These are phyloP conservation scores for Dryocosmus kuriphilus DNA, from an alignment of 2,888 invertebrate genomes.

Conservation along the genomic window DNA sequence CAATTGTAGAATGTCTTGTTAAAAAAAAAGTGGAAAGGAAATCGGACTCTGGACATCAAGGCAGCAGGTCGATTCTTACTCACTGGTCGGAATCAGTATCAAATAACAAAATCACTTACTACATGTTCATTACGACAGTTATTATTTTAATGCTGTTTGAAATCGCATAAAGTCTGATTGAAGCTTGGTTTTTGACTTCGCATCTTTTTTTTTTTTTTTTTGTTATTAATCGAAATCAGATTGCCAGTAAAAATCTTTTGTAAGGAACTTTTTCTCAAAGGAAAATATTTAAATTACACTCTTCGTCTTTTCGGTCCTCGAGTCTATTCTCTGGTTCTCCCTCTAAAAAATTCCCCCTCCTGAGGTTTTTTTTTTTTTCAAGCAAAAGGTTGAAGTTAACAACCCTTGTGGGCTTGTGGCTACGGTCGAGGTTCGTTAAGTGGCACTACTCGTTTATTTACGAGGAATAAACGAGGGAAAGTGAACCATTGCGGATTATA, in stretches of 20 bases:
- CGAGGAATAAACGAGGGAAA: constrained; percentile 49
- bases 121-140: too few species aligned
- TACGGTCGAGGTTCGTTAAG: constrained; percentile 51
- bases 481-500: constrained; percentile 40
- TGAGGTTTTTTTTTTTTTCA: constrained; percentile 51
- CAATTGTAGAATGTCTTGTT: too few species aligned
- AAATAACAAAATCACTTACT: too few species aligned
- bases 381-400: constrained; percentile 58
- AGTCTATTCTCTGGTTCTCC: background rate
- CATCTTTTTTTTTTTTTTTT: too few species aligned
- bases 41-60: too few species aligned
- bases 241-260: background rate
- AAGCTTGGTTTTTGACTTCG: too few species aligned
- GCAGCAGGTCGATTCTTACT: too few species aligned
- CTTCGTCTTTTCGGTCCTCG: background rate
- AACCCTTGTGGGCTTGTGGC: constrained; percentile 54
- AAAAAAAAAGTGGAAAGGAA: too few species aligned
- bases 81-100: too few species aligned
- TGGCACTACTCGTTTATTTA: constrained; percentile 60
- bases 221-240: background rate
- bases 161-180: too few species aligned
- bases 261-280: background rate
- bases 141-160: too few species aligned
- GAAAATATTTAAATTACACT: constrained; percentile 11
- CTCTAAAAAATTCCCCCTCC: background rate